These are phyloP conservation scores for Mystacides longicornis DNA, from an alignment of 2,888 invertebrate species.

Conservation along the genomic window DNA sequence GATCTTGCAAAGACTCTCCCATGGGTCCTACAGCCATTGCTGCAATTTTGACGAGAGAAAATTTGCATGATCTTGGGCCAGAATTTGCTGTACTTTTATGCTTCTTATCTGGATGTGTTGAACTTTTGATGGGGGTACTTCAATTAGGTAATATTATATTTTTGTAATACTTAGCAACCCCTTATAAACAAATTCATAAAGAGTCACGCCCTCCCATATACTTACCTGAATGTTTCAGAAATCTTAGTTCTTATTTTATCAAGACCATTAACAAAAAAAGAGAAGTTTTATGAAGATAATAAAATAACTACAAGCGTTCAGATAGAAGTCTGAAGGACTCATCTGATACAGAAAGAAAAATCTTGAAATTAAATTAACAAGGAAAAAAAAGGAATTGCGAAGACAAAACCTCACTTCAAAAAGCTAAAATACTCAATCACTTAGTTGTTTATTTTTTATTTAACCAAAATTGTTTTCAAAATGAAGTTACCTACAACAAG, in stretches of 20 bases:
- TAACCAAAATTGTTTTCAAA: too few relatives aligned
- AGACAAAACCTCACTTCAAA: too few relatives aligned
- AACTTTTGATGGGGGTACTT: slow-evolving; percentile 63
- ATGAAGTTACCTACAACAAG: too few relatives aligned
- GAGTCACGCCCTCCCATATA: too few relatives aligned
- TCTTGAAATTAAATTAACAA: too few relatives aligned
- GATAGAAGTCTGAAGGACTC: too few relatives aligned
- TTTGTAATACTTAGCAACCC: background rate
- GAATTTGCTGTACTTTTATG: slow-evolving; percentile 66
- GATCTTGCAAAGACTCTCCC: slow-evolving; percentile 70
- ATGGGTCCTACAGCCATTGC: slow-evolving; percentile 83
- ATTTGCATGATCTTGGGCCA: slow-evolving; percentile 60
- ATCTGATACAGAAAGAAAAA: too few relatives aligned
- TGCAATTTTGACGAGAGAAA: slow-evolving; percentile 70
- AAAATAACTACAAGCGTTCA: too few relatives aligned
- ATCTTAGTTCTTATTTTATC: background rate
- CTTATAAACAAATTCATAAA: too few relatives aligned
- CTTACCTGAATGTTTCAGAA: background rate
- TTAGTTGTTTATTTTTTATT: too few relatives aligned
- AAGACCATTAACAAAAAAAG: background rate
- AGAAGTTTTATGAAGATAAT: background rate
- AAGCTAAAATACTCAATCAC: too few relatives aligned
- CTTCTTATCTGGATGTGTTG: slow-evolving; percentile 64
- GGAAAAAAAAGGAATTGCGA: too few relatives aligned
- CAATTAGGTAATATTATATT: slow-evolving; percentile 54